Evolutionary conservation across 1,140 invertebrate species (phyloP), one percentile per base, ranked within the genome.

Genomic region (Diabrotica undecimpunctata): DNA sequence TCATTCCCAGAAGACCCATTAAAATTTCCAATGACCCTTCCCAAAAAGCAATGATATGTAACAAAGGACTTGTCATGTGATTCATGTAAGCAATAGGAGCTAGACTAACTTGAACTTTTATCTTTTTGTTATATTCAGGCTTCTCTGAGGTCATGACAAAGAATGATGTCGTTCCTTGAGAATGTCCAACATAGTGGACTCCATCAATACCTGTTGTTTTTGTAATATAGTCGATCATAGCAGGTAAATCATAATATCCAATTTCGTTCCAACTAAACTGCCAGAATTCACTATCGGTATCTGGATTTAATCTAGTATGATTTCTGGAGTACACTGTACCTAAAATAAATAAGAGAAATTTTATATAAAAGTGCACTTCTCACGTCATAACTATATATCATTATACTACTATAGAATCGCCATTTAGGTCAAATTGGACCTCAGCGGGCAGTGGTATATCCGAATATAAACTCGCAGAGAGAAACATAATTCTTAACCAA

Each of bases 211-310:
- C 52, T 11, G 75, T 75, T n/a, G 39, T 41, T 7, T 65, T 36
- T 25, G 75, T 25, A 11, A 85, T 79, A 58, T 81, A 84, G 69
- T 89, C 81, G 62, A 87, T 79, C 72, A 81, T 82, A 5, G 86
- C 83, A 7, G 86, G 84, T 10, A 87, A 64, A 72, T 89, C 87
- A 67, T 82, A 83, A 38, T 78, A 66, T 5, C 83, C 86, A 67
- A 77, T 68, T 66, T 77, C 75, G 36, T 77, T 69, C 52, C 72
- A 75, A 52, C 71, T 71, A 51, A 66, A 72, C 36, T 54, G 51
- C 91, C 91, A 94, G 73, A 88, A 94, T 58, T 84, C 75, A 11
- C 80, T 75, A 60, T 85, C 81, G 11, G 73, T 79, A 36, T 75
- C 63, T 11, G 81, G 72, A 54, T 78, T 75, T 6, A 83, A 70